These are phyloP conservation scores for Watsonalla binaria DNA, from an alignment of 2,888 invertebrate species.

Conservation along the genomic window DNA sequence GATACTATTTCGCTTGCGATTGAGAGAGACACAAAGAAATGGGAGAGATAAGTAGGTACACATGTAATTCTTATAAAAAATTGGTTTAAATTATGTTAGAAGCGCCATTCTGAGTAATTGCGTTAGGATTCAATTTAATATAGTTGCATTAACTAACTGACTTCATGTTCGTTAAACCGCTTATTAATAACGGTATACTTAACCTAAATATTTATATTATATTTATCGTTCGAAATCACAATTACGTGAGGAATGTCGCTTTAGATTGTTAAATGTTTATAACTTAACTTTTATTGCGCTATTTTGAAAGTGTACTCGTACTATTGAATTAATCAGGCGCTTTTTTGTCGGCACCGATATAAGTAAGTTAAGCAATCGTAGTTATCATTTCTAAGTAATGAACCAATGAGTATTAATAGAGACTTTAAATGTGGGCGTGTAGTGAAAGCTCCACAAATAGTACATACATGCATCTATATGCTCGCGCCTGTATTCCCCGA, in stretches of 20 bases:
- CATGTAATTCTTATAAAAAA: too few relatives aligned
- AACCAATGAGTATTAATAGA: not conserved
- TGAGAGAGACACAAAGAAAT: too few relatives aligned
- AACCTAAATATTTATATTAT: conserved; percentile 7
- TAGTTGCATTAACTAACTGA: conserved; percentile 19
- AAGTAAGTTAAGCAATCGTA: not conserved
- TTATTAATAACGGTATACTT: conserved; percentile 4
- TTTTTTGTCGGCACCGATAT: not conserved
- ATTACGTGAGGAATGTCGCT: conserved; percentile 1
- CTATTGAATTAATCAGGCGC: not conserved
- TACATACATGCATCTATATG: too few relatives aligned
- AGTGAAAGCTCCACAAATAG: too few relatives aligned
- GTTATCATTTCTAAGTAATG: not conserved
- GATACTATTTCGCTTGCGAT: too few relatives aligned
- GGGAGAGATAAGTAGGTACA: too few relatives aligned
- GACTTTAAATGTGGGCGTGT: not conserved
- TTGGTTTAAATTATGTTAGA: not conserved
- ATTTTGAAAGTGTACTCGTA: not conserved
- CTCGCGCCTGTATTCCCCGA: too few relatives aligned
- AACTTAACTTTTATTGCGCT: not conserved
- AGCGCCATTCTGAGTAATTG: not conserved
- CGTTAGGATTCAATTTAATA: conserved; percentile 3
- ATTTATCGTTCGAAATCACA: conserved; percentile 1
- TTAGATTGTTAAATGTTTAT: not conserved
- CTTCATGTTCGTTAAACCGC: conserved; percentile 6